phyloP scores from a whole-genome alignment of 2,113 vertebrate genomes.

The Hemibagrus wyckioides region DNA sequence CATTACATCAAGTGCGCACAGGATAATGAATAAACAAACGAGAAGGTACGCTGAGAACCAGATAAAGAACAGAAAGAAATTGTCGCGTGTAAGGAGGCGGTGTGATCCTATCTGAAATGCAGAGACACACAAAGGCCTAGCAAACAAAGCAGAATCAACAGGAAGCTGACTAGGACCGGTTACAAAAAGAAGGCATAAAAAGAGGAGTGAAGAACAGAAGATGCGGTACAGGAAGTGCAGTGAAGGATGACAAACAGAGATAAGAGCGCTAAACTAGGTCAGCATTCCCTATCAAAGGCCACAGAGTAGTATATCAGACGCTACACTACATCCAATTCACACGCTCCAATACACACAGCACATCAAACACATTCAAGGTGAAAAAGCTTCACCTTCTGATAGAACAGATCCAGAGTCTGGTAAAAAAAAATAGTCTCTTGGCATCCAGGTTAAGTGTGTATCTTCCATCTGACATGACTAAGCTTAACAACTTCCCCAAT shows the following conservation, averaged over 20 bases:
- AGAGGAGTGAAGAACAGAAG: conserved; percentile 9
- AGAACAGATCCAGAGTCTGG: neutral
- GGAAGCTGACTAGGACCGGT: neutral
- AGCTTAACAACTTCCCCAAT: neutral
- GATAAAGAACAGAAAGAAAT: neutral
- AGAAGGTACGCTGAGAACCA: neutral
- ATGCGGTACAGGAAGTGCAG: neutral
- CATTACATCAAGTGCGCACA: neutral
- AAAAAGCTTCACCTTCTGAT: conserved; percentile 6
- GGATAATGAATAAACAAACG: neutral
- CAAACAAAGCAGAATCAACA: neutral
- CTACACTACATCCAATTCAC: neutral
- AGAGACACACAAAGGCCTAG: neutral
- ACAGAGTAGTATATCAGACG: conserved; percentile 14
- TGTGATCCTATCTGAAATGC: neutral
- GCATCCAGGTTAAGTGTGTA: neutral
- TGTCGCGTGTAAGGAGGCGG: neutral
- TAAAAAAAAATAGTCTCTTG: neutral
- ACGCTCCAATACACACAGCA: conserved; percentile 2
- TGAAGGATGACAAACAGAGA: conserved; percentile 14
- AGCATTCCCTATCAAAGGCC: conserved; percentile 28
- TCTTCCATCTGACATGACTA: neutral
- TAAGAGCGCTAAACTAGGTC: conserved; percentile 35
- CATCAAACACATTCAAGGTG: conserved; percentile 5
- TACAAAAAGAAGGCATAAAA: neutral